Evolutionary conservation across 2,113 vertebrate species (phyloP).

Genomic region (Bagarius yarrelli): DNA sequence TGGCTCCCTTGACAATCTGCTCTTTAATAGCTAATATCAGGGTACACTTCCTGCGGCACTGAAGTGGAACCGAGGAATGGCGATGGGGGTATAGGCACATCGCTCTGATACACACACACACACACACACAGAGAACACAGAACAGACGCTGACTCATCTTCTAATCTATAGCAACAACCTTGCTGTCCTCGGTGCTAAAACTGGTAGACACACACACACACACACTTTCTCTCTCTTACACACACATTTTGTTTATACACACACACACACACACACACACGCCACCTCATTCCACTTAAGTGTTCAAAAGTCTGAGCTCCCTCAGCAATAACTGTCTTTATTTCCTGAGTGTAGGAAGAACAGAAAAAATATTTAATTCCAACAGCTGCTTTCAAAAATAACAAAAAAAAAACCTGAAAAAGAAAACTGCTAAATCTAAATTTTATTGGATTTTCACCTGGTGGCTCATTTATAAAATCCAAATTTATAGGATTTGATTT

Average conservation of each 20-base stretch:
- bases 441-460: not conserved
- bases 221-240: not conserved
- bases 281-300: not conserved
- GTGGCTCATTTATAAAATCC: not conserved
- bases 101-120: slow-evolving; percentile 42
- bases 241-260: slow-evolving; percentile 14
- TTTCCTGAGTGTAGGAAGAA: slow-evolving; percentile 12
- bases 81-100: slow-evolving; percentile 57
- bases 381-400: not conserved
- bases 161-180: slow-evolving; percentile 43
- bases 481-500: not conserved
- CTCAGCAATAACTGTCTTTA: slow-evolving; percentile 7
- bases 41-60: slow-evolving; percentile 75
- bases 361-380: no score
- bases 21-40: slow-evolving; percentile 80
- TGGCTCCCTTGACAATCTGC: slow-evolving; percentile 73
- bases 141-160: slow-evolving; percentile 48
- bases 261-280: slow-evolving; percentile 21
- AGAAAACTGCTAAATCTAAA: not conserved
- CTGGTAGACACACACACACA: not conserved
- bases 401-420: not conserved
- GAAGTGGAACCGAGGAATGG: slow-evolving; percentile 72
- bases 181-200: slow-evolving; percentile 16
- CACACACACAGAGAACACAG: slow-evolving; percentile 15
- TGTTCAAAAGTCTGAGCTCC: slow-evolving; percentile 2